phyloP scores from a whole-genome alignment of 2,113 vertebrate genomes.

The Oreochromis niloticus region DNA sequence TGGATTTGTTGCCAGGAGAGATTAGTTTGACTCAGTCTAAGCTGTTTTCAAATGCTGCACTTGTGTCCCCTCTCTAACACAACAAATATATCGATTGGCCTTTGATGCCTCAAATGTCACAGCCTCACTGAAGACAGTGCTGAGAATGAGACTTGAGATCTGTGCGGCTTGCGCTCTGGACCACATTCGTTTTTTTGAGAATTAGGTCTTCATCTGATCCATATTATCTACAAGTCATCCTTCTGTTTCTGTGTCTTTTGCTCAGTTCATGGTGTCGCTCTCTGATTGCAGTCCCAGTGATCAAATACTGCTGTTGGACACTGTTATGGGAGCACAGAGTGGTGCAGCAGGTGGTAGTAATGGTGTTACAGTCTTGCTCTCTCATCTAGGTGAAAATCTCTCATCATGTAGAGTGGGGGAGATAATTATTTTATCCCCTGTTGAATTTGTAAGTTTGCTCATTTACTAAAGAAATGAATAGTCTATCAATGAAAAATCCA shows the following conservation, averaged over 20 bases:
- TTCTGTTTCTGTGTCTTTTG: not conserved
- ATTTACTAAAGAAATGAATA: not conserved
- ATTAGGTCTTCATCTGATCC: not conserved
- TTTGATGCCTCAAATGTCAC: conserved; percentile 36
- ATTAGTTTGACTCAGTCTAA: conserved; percentile 27
- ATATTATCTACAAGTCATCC: not conserved
- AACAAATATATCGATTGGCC: conserved; percentile 34
- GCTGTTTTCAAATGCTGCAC: conserved; percentile 1
- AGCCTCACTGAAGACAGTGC: not conserved
- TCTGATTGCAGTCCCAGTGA: not conserved
- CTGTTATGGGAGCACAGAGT: not conserved
- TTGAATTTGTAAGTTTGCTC: not conserved
- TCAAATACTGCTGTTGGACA: not conserved
- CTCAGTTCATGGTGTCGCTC: not conserved
- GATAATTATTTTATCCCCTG: not conserved
- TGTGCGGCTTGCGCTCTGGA: not conserved
- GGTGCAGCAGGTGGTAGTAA: not conserved
- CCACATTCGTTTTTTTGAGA: not conserved
- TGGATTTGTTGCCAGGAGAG: conserved; percentile 54
- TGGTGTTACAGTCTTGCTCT: not conserved
- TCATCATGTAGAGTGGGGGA: not conserved
- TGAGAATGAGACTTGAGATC: not conserved
- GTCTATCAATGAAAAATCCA: not conserved
- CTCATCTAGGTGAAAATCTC: not conserved
- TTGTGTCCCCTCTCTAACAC: not conserved